Evolutionary conservation across 2,888 invertebrate species (phyloP).

Genomic region (Suillia variegata): DNA sequence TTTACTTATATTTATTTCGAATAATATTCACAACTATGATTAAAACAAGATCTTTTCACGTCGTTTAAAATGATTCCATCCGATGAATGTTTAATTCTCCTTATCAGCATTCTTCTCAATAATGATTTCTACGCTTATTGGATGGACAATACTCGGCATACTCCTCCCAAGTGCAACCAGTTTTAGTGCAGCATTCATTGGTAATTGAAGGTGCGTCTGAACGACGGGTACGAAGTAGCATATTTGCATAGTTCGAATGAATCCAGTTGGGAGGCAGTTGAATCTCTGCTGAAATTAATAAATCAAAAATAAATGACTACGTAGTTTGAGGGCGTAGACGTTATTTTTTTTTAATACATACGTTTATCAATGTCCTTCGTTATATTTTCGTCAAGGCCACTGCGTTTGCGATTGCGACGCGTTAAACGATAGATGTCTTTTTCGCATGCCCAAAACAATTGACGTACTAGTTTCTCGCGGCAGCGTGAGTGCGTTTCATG

Average conservation of each 20-base stretch:
- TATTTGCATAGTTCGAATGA: constrained; percentile 51
- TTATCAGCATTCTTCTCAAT: constrained; percentile 32
- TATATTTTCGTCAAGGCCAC: no score
- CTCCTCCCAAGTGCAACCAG: constrained; percentile 70
- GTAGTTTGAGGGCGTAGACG: neutral
- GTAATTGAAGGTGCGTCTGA: constrained; percentile 62
- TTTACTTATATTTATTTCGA: neutral
- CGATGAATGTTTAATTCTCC: no score
- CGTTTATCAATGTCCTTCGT: no score
- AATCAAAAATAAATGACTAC: neutral
- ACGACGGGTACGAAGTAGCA: constrained; percentile 50
- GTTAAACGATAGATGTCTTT: constrained; percentile 67
- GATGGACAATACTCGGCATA: constrained; percentile 70
- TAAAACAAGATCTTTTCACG: neutral
- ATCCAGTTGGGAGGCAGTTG: constrained; percentile 57
- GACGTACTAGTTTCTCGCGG: constrained; percentile 64
- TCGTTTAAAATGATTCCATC: neutral
- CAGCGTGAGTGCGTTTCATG: constrained; percentile 66
- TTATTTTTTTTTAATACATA: no score
- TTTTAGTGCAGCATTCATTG: constrained; percentile 66
- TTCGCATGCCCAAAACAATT: constrained; percentile 68
- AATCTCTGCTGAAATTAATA: constrained; percentile 23
- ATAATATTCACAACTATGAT: neutral
- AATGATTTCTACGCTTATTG: constrained; percentile 62
- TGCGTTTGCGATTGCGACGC: constrained; percentile 59